These are phyloP conservation scores for Pyrrhopygopsis socrates DNA, from an alignment of 2,888 invertebrate species.

Conservation along the genomic window DNA sequence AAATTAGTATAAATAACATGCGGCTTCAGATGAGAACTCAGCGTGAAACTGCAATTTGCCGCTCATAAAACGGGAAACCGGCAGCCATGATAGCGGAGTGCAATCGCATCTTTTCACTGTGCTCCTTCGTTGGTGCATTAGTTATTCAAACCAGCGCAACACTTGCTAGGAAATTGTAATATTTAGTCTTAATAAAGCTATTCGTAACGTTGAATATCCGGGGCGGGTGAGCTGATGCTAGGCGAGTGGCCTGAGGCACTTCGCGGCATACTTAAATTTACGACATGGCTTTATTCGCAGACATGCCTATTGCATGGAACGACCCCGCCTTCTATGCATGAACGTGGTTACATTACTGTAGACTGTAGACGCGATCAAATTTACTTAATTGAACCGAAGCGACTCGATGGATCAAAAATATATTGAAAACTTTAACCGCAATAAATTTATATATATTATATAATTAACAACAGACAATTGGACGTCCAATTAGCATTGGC, in stretches of 20 bases:
- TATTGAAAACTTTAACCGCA: slow-evolving; percentile 89
- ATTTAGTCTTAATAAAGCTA: slow-evolving; percentile 94
- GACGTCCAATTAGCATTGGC: too few species aligned
- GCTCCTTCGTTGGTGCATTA: slow-evolving; percentile 91
- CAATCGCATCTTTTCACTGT: slow-evolving; percentile 93
- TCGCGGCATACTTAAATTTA: slow-evolving; percentile 89
- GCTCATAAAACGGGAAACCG: slow-evolving; percentile 92
- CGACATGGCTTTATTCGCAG: slow-evolving; percentile 89
- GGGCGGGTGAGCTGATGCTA: slow-evolving; percentile 90
- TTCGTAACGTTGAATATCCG: slow-evolving; percentile 93
- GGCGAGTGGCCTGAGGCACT: slow-evolving; percentile 89
- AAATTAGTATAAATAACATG: slow-evolving; percentile 88
- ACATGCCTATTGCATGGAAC: slow-evolving; percentile 80
- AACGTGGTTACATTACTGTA: slow-evolving; percentile 67
- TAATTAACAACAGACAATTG: too few species aligned
- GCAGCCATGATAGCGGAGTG: slow-evolving; percentile 89
- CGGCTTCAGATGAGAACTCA: slow-evolving; percentile 89
- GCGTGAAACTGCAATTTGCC: slow-evolving; percentile 93
- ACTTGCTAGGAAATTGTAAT: slow-evolving; percentile 93
- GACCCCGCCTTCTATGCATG: slow-evolving; percentile 61
- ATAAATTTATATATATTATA: slow-evolving; percentile 90
- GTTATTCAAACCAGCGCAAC: slow-evolving; percentile 93
- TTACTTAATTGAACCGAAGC: slow-evolving; percentile 80
- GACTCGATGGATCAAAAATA: slow-evolving; percentile 82
- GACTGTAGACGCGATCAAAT: slow-evolving; percentile 63